phyloP scores from a whole-genome alignment of 1,140 invertebrate genomes.

The Bombus polaris region DNA sequence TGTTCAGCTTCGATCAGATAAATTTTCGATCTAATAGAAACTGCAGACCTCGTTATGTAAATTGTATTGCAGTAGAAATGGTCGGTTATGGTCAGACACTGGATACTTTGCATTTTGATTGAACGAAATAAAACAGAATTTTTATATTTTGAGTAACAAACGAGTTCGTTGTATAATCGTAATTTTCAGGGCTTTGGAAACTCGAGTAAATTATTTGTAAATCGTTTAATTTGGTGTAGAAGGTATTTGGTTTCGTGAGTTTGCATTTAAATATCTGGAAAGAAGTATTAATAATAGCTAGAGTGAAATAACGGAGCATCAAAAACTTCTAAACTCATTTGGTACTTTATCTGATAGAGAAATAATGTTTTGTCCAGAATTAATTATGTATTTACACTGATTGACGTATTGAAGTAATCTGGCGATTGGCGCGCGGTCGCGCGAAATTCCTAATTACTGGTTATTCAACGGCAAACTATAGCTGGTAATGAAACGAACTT shows the following conservation, averaged over 20 bases:
- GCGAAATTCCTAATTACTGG: slow-evolving; percentile 2
- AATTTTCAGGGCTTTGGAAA: background rate
- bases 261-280: too few species aligned
- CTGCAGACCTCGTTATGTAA: too few species aligned
- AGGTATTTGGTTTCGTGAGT: too few species aligned
- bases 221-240: too few species aligned
- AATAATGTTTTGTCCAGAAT: background rate
- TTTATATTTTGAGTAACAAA: background rate
- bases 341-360: background rate
- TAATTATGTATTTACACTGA: background rate
- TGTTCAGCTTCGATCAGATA: background rate
- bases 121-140: too few species aligned
- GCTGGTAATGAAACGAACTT: background rate
- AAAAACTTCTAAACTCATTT: background rate
- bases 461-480: slow-evolving; percentile 7
- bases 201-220: background rate
- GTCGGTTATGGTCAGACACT: slow-evolving; percentile 10
- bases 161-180: too few species aligned
- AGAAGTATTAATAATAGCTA: fast-evolving
- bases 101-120: too few species aligned
- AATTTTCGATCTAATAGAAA: background rate
- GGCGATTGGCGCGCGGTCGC: background rate
- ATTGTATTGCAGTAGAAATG: background rate
- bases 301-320: background rate
- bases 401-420: background rate